phyloP scores from a whole-genome alignment of 2,888 invertebrate genomes.

The Ichneumon xanthorius region DNA sequence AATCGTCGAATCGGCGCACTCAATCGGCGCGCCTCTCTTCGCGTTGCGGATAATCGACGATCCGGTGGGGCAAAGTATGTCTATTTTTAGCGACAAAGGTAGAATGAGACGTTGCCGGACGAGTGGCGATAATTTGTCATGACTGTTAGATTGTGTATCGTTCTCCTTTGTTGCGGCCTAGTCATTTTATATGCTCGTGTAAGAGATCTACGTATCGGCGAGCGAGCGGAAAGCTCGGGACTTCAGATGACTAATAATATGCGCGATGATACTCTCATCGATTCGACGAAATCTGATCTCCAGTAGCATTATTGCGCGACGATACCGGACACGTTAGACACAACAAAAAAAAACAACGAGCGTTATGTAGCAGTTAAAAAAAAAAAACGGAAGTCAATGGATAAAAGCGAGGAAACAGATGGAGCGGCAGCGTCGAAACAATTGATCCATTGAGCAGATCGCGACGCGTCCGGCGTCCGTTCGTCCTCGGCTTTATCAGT shows the following conservation, averaged over 20 bases:
- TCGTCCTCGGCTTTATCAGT: background rate
- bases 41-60: conserved; percentile 10
- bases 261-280: conserved; percentile 24
- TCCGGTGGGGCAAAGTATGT: conserved; percentile 15
- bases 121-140: conserved; percentile 22
- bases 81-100: conserved; percentile 42
- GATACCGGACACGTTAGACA: background rate
- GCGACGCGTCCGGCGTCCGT: background rate
- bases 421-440: conserved; percentile 35
- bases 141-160: conserved; percentile 3
- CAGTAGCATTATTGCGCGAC: background rate
- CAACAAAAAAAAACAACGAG: background rate
- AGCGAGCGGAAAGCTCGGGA: conserved; percentile 28
- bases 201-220: conserved; percentile 1
- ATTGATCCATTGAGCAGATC: conserved; percentile 36
- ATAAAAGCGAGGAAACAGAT: conserved; percentile 27
- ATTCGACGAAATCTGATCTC: conserved; percentile 33
- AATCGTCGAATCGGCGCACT: background rate
- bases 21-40: background rate
- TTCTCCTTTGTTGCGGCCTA: conserved; percentile 13
- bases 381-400: conserved; percentile 18
- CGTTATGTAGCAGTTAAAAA: background rate
- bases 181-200: conserved; percentile 26
- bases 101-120: conserved; percentile 22
- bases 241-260: conserved; percentile 42